These are phyloP conservation scores for Drosophila austrosaltans DNA, from an alignment of 2,888 invertebrate genomes.

Conservation along the genomic window DNA sequence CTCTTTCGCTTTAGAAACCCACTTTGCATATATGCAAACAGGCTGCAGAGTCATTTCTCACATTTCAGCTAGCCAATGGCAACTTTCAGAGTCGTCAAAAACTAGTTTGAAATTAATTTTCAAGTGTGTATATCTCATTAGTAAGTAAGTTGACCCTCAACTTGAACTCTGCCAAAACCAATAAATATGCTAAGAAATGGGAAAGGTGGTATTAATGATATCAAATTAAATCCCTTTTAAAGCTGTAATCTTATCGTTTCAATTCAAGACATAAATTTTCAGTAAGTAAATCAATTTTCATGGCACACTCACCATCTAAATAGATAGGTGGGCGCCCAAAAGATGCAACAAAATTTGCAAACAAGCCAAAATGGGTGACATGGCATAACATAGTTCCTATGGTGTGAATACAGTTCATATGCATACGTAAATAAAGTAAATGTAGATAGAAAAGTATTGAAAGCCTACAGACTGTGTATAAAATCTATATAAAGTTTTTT, in stretches of 20 bases:
- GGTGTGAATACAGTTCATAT: too few species aligned
- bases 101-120: constrained; percentile 59
- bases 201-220: constrained; percentile 30
- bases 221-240: constrained; percentile 19
- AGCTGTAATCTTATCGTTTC: not conserved
- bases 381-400: not conserved
- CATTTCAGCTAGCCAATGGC: constrained; percentile 48
- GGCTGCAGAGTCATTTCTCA: constrained; percentile 47
- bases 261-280: not conserved
- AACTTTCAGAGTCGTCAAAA: constrained; percentile 56
- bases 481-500: too few species aligned
- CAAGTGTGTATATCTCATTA: constrained; percentile 59
- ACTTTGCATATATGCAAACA: constrained; percentile 68
- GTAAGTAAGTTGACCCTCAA: constrained; percentile 65
- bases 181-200: constrained; percentile 32
- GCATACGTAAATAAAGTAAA: too few species aligned
- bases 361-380: not conserved
- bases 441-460: too few species aligned
- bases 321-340: constrained; percentile 40
- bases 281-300: too few species aligned
- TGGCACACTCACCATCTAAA: not conserved
- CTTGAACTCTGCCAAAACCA: constrained; percentile 60
- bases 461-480: too few species aligned
- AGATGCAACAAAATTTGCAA: constrained; percentile 23
- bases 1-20: constrained; percentile 70